Evolutionary conservation across 1,140 invertebrate genomes (phyloP).

Genomic region (Drosophila prosaltans): DNA sequence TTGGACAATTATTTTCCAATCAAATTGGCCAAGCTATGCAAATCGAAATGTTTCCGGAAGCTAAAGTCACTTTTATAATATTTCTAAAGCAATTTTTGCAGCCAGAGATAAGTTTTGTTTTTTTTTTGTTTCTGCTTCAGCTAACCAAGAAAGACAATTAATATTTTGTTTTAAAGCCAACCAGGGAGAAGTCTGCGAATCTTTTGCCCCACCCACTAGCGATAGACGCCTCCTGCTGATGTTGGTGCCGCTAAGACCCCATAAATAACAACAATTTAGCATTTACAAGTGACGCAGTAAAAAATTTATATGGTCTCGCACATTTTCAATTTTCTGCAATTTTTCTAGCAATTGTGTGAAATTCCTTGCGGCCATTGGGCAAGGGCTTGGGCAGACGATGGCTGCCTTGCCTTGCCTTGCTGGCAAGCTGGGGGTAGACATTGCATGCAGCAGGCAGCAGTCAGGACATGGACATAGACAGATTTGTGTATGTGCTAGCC

Average conservation of each 20-base stretch:
- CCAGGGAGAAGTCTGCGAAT: neutral
- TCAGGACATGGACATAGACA: conserved; percentile 58
- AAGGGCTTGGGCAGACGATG: conserved; percentile 13
- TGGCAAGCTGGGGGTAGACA: conserved; percentile 15
- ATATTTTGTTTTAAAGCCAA: neutral
- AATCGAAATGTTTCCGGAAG: too few species aligned
- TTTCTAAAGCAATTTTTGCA: too few species aligned
- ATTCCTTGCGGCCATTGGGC: conserved; percentile 73
- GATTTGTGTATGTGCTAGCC: conserved; percentile 49
- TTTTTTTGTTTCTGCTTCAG: neutral
- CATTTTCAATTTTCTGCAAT: conserved; percentile 80
- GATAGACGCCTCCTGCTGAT: conserved; percentile 1
- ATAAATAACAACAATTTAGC: conserved; percentile 82
- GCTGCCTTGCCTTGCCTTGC: neutral
- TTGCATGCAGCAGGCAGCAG: conserved; percentile 41
- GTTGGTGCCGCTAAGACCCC: conserved; percentile 31
- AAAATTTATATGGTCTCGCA: conserved; percentile 78
- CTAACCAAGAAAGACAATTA: neutral
- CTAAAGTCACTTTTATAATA: too few species aligned
- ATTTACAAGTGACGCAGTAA: conserved; percentile 79
- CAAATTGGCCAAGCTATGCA: too few species aligned
- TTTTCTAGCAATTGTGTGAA: conserved; percentile 79
- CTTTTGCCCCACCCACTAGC: neutral
- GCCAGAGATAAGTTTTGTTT: too few species aligned
- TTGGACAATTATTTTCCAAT: too few species aligned